These are phyloP conservation scores for Siniperca chuatsi DNA, from an alignment of 2,113 vertebrate genomes.

Conservation along the genomic window DNA sequence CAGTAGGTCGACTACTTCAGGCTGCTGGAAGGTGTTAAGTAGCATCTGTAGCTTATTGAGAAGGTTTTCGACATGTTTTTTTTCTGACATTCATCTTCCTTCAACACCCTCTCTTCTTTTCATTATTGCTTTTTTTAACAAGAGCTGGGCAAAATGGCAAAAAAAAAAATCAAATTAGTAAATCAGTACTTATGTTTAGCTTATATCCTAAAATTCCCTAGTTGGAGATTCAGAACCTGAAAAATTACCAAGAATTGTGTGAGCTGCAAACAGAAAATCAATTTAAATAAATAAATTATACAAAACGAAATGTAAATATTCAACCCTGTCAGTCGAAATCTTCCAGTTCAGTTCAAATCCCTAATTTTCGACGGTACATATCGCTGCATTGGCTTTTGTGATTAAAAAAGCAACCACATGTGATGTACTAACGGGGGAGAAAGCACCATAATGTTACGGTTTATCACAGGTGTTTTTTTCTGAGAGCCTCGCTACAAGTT, in stretches of 20 bases:
- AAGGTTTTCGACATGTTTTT: slow-evolving; percentile 30
- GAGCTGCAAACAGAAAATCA: background rate
- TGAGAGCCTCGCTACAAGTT: background rate
- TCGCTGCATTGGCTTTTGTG: too few species aligned
- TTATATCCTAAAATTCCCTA: background rate
- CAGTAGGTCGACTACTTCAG: slow-evolving; percentile 22
- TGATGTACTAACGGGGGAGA: background rate
- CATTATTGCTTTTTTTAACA: background rate
- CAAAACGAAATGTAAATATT: background rate
- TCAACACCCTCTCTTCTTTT: slow-evolving; percentile 22
- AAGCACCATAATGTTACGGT: background rate
- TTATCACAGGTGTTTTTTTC: background rate
- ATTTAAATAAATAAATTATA: background rate
- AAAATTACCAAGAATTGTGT: background rate
- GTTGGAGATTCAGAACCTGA: background rate
- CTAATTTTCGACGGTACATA: background rate
- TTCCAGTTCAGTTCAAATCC: background rate
- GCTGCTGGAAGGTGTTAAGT: slow-evolving; percentile 61
- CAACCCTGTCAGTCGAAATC: background rate
- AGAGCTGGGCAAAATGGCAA: background rate
- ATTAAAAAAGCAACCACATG: too few species aligned
- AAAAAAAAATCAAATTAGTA: background rate
- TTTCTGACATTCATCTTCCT: slow-evolving; percentile 24
- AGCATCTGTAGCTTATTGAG: slow-evolving; percentile 52
- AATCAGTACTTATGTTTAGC: background rate